phyloP scores from a whole-genome alignment of 1,140 invertebrate genomes.

The Diprion similis region DNA sequence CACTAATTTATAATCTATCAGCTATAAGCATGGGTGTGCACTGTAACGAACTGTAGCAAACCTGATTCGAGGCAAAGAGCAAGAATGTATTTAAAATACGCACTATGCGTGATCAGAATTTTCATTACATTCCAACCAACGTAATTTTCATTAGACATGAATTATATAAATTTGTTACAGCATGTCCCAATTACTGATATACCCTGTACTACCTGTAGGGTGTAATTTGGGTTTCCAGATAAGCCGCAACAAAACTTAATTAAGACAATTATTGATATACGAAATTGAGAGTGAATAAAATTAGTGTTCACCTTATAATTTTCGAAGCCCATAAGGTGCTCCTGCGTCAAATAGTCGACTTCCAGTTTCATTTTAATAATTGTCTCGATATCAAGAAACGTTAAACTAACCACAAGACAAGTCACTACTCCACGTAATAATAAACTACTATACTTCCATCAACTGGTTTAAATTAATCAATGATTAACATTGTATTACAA shows the following conservation, averaged over 20 bases:
- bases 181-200: background rate
- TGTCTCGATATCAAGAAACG: background rate
- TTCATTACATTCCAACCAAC: no score
- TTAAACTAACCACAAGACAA: background rate
- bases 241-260: no score
- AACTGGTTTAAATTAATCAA: background rate
- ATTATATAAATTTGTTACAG: slow-evolving; percentile 13
- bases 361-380: slow-evolving; percentile 61
- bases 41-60: no score
- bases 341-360: slow-evolving; percentile 76
- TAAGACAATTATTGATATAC: no score
- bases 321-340: slow-evolving; percentile 88
- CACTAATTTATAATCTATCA: no score
- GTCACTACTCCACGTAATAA: background rate
- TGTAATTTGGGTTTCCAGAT: background rate
- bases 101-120: no score
- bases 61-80: no score
- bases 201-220: background rate
- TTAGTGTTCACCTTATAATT: slow-evolving; percentile 82
- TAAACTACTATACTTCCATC: background rate
- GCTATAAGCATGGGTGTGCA: no score
- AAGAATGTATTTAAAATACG: no score
- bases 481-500: background rate
- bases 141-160: background rate
- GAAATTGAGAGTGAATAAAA: no score